Conservation (phyloP, 2,113 vertebrate genomes). For the Tympanuchus pallidicinctus region DNA sequence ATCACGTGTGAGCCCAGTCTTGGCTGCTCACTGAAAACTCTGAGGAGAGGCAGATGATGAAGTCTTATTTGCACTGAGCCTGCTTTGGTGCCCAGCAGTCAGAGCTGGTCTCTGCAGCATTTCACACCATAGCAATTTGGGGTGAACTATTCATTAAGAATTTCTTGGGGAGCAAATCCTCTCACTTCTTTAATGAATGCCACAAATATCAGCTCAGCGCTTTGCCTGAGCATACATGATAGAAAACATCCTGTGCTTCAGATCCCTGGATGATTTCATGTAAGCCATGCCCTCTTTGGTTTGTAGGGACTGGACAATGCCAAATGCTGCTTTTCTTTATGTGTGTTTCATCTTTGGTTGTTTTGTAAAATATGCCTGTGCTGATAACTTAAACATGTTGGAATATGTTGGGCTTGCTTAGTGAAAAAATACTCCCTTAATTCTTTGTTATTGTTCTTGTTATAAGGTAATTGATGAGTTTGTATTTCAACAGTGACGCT, state of each 20-base stretch:
- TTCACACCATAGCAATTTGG: background rate
- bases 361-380: background rate
- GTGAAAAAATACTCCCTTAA: background rate
- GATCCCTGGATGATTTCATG: background rate
- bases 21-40: background rate
- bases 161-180: background rate
- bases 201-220: background rate
- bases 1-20: background rate
- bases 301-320: background rate
- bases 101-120: background rate
- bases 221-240: background rate
- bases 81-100: background rate
- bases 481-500: background rate
- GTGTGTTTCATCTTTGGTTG: background rate
- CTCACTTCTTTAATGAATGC: background rate
- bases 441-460: background rate
- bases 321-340: background rate
- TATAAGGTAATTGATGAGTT: background rate
- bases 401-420: background rate
- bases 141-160: background rate
- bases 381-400: background rate
- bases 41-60: background rate
- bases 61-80: background rate
- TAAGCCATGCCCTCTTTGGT: background rate
- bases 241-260: background rate